Evolutionary conservation across 2,113 vertebrate species (phyloP), one percentile per base, ranked within the genome.

Genomic region (Pluvianellus socialis): DNA sequence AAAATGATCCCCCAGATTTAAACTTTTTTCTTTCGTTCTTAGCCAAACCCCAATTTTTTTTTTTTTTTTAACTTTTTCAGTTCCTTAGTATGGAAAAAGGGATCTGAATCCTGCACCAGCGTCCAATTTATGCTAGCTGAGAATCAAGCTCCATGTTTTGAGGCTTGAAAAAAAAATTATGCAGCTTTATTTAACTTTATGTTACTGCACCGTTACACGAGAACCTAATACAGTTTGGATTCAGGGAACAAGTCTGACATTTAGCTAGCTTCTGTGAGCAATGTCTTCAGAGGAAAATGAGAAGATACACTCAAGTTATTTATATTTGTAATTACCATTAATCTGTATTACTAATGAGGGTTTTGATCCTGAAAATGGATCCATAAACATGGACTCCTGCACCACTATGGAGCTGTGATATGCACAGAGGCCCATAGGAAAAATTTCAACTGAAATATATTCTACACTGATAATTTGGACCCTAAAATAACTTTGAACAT

Each of bases 241-340:
- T 92, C 93, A 76, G 92, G 93, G 86, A 94, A 85, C 84, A 95
- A 92, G 91, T 61, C 89, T 94, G 77, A 86, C 81, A 95, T 92
- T 96, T 76, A 92, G 94, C 79, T 91, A 50, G 93, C 91, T 95
- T 90, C 84, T 93, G 77, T 92, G 87, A 97, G 95, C 86, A 94
- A 96, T 67, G 89, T 76, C 91, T 96, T 95, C 67, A 35, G 94
- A 90, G 91, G 85, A 96, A 96, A 97, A 93, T 89, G 80, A 93
- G 94, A 91, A 88, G 93, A 95, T 94, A 91, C 83, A 94, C 91
- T 96, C 84, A 94, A 91, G 89, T 96, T 96, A 94, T 94, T 96
- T 96, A 96, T 97, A 95, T 92, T 95, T 92, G 88, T 94, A 94
- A 94, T 95, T 96, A 96, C 85, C 94, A 95, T 97, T 97, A 96